Evolutionary conservation across 1,140 invertebrate genomes (phyloP), one percentile per base, ranked within the genome.

Genomic region (Rhagoletis zephyria): DNA sequence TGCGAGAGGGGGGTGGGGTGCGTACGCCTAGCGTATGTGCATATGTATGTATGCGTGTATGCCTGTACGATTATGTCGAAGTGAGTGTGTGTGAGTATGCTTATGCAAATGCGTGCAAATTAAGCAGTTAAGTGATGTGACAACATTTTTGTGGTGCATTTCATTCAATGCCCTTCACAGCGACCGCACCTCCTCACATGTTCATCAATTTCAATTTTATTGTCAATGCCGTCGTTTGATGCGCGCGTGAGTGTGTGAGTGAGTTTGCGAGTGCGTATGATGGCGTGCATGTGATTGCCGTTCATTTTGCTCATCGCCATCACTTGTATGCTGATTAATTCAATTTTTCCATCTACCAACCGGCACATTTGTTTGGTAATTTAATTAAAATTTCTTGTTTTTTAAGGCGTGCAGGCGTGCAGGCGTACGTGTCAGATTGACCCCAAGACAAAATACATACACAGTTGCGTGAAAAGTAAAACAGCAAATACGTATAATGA

Each of bases 121-220:
- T 81, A 81, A 81, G 74, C 48, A 81, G 74, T 81, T 81, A 81
- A 81, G 74, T 81, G 74, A 81, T 81, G 74, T 81, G 74, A 81
- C 74, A 81, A 81, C 74, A 56, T 81, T 81, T 81, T 56, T 81
- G 74, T 59, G 74, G 74, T 59, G 48, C 48, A 81, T 56, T 81
- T 56, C 48, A 7, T 6, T 56, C 74, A n/a, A 81, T 51, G 48
- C 48, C 48, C 16, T 81, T 30, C n/a, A 48, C 45, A 30, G 30
- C 12, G 30, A 6, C 45, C 10, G 45, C n/a, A 14, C 70, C 70
- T 30, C 12, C n/a, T 7, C 12, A 77, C 0, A n/a, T 45, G 48
- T 77, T 77, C 40, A 51, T 48, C 70, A 48, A 48, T 77, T 77
- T 51, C 45, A 45, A 16, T 77, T 77, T 77, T 30, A 67, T 67